Base-by-base conservation (phyloP, 2,113 vertebrate species). In the Sitta europaea region DNA sequence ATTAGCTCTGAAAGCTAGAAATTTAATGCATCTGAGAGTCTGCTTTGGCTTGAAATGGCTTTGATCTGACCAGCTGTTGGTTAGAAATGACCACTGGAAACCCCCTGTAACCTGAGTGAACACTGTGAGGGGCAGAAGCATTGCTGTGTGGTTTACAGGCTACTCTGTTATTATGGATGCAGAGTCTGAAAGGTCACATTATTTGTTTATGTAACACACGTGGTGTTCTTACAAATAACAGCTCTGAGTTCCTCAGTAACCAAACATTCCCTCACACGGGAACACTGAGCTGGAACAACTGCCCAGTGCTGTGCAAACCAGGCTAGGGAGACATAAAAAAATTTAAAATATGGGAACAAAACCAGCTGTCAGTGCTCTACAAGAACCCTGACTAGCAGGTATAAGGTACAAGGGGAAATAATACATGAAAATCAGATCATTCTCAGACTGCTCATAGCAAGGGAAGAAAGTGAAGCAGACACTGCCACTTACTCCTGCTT, bases 391-490 rank as follows among this genome's bases (percentile, higher is more conserved):
- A n/a, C 36, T 9, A 63, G n/a, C 50, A 57, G 43, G 10, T 59
- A 14, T 13, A 5, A 79, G 50, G 31, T 42, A 21, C 15, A 31
- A 45, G 17, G 36, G 16, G 66, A 79, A 68, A 47, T 42, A 75
- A 47, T 4, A 43, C 0, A 0, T 1, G 19, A 86, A 45, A 5
- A 14, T 13, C 25, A 33, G 25, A n/a, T 27, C 53, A 43, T 38
- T 74, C 50, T 83, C 83, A 50, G 71, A 57, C 21, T 57, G 48
- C 42, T 38, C 36, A 27, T 0, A 50, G 55, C 43, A 55, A 5
- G 45, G 48, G 28, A 48, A 38, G 22, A 33, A 73, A 54, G 31
- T 3, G 33, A 68, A 38, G 42, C 29, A 93, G 45, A 23, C 16
- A 12, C 25, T 25, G 57, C 14, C 29, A 47, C 38, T 78, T 23